These are phyloP conservation scores for Pygoscelis antarcticus DNA, from an alignment of 2,113 vertebrate species.

Conservation along the genomic window DNA sequence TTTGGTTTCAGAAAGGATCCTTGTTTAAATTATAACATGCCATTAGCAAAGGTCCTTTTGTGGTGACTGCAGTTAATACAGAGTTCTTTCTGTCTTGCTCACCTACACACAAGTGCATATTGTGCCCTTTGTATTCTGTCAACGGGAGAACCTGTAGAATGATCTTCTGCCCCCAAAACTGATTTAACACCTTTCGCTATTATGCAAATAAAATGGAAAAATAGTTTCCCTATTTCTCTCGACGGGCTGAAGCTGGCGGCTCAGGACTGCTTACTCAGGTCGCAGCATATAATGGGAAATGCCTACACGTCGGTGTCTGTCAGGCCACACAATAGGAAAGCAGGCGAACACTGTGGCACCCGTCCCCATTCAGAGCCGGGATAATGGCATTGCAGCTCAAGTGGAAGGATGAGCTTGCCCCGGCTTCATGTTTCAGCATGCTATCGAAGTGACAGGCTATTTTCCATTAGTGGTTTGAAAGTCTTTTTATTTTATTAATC, in stretches of 20 bases:
- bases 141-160: not conserved
- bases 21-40: constrained; percentile 16
- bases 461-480: not conserved
- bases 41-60: constrained; percentile 35
- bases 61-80: constrained; percentile 1
- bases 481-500: constrained; percentile 35
- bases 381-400: not conserved
- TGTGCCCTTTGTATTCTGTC: not conserved
- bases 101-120: not conserved
- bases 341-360: not conserved
- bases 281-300: fast-evolving
- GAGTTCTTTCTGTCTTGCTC: not conserved
- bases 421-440: not conserved
- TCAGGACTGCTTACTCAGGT: not conserved
- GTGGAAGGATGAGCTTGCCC: not conserved
- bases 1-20: not conserved
- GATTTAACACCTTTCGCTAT: not conserved
- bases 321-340: not conserved
- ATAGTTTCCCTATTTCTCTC: not conserved
- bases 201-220: constrained; percentile 9
- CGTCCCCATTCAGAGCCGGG: not conserved
- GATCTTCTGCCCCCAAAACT: not conserved
- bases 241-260: not conserved
- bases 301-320: not conserved
- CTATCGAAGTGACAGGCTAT: constrained; percentile 25